Evolutionary conservation across 2,113 vertebrate species (phyloP), one percentile per base, ranked within the genome.

Genomic region (Euleptes europaea): DNA sequence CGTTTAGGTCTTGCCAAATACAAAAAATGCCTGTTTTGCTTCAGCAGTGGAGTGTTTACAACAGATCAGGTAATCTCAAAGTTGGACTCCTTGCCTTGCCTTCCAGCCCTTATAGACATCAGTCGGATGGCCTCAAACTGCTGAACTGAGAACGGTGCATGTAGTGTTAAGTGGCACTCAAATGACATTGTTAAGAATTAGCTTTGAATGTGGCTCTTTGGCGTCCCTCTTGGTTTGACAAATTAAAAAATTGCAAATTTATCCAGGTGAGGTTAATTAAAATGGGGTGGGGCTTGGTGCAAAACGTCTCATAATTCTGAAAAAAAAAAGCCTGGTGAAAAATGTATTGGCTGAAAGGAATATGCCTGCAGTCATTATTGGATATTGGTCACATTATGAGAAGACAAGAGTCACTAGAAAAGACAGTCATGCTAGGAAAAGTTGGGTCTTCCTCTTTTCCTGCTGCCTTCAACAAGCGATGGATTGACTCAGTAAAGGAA

Each of bases 31-130:
- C 89, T 99, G 98, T 92, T 99, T 99, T 91, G 97, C 98, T 65
- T 98, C 98, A 40, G 99, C 99, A 17, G 97, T 99, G 38, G 99
- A 99, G 90, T 98, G 97, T 38, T 95, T 99, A 44, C 99, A 99
- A 92, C 99, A 99, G 93, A 99, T 99, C 94, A 99, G 99, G 98
- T 99, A 95, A 92, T 75, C 77, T 79, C 28, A 31, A 35, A 38
- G 8, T 47, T 72, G 31, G 84, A 35, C n/a, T 63, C 13, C 60
- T 35, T 60, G 33, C 63, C 26, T 47, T 70, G 51, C 14, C 6
- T 70, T 69, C 35, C 5, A 38, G 10, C 11, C 9, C n/a, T n/a
- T n/a, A 44, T 72, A 72, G 21, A 26, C 10, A 21, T 78, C 23
- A n/a, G 26, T n/a, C 44, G 3, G 3, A 11, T 13, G 12, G 14